Percentiles rank a stretch among this genome's conserved stretches.
These are phyloP conservation scores for Dynastes hyllus DNA, from an alignment of 2,888 invertebrate species.

Conservation along the genomic window DNA sequence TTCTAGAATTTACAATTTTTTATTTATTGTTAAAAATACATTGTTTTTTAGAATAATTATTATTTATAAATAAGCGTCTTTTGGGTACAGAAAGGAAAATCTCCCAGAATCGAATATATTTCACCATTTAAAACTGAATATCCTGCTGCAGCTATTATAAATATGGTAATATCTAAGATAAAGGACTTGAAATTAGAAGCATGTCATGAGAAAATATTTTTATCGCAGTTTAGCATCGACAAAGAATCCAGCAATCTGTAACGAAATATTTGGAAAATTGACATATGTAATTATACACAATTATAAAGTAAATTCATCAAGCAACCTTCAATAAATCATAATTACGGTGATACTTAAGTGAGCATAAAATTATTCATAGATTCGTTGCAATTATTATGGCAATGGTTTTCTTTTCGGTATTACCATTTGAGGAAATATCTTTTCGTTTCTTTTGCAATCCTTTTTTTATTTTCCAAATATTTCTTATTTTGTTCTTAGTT, in stretches of 20 bases:
- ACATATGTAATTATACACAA: not conserved
- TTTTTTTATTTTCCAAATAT: slow-evolving; percentile 42
- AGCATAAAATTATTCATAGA: slow-evolving; percentile 43
- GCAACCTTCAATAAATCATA: slow-evolving; percentile 33
- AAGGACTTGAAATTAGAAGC: slow-evolving; percentile 10
- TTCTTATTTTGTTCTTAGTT: slow-evolving; percentile 28
- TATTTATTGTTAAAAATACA: slow-evolving; percentile 20
- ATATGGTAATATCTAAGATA: not conserved
- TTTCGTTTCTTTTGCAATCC: slow-evolving; percentile 18
- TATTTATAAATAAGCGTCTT: slow-evolving; percentile 17
- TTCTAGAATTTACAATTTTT: slow-evolving; percentile 16
- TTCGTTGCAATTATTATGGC: slow-evolving; percentile 19
- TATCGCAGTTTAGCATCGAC: slow-evolving; percentile 2
- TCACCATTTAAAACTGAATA: slow-evolving; percentile 7
- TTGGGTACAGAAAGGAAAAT: slow-evolving; percentile 31
- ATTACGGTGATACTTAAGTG: slow-evolving; percentile 40
- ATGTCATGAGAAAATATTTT: not conserved
- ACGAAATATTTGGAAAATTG: slow-evolving; percentile 48
- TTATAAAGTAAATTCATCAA: slow-evolving; percentile 6
- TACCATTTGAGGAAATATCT: slow-evolving; percentile 4
- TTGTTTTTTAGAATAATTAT: slow-evolving; percentile 6
- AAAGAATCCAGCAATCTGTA: slow-evolving; percentile 10
- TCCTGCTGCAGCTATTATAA: not conserved
- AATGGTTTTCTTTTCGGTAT: slow-evolving; percentile 10
- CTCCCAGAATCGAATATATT: slow-evolving; percentile 47